These are phyloP conservation scores for Tetramorium alpestre DNA, from an alignment of 1,140 invertebrate genomes.

Conservation along the genomic window DNA sequence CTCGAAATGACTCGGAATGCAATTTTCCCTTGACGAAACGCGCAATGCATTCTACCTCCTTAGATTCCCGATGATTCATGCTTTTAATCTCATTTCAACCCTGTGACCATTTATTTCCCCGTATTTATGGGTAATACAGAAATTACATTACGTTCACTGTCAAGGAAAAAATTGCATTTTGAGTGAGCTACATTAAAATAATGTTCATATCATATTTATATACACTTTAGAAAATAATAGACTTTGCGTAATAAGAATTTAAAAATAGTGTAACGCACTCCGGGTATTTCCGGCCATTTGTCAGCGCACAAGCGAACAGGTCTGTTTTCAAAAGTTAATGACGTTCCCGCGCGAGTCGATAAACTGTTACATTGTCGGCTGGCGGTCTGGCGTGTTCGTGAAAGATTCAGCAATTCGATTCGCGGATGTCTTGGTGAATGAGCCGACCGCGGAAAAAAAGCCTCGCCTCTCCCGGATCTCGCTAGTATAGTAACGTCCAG, in stretches of 20 bases:
- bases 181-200: neutral
- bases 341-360: slow-evolving; percentile 10
- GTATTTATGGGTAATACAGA: neutral
- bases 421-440: slow-evolving; percentile 36
- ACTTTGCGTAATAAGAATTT: neutral
- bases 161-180: neutral
- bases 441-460: slow-evolving; percentile 25
- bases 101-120: neutral
- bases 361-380: slow-evolving; percentile 44
- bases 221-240: neutral
- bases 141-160: neutral
- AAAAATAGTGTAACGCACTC: slow-evolving; percentile 23
- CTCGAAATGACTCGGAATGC: slow-evolving; percentile 21
- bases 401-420: slow-evolving; percentile 43
- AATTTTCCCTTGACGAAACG: slow-evolving; percentile 14
- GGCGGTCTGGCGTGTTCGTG: neutral
- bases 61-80: neutral
- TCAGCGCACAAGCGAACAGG: slow-evolving; percentile 13
- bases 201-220: neutral
- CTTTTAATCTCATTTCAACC: neutral
- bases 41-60: neutral
- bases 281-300: slow-evolving; percentile 42
- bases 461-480: slow-evolving; percentile 16
- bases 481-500: neutral
- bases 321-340: slow-evolving; percentile 47